Conservation (phyloP, 1,140 invertebrate genomes). For the Drosophila ogumai region DNA sequence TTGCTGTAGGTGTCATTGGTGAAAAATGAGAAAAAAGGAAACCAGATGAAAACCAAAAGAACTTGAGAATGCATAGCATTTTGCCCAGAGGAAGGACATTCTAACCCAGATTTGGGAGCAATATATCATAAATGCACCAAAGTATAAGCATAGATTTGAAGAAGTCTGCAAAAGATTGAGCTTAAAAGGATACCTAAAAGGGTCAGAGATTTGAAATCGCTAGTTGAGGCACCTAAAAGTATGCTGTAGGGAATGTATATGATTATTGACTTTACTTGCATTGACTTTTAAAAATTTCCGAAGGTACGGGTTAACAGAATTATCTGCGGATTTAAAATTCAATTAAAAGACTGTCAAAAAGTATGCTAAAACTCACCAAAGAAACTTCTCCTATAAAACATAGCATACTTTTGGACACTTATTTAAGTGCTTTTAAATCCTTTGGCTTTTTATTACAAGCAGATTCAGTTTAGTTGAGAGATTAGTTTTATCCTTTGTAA, state of each 20-base stretch:
- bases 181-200: not conserved
- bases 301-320: not conserved
- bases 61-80: constrained; percentile 23
- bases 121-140: not conserved
- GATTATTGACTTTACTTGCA: not conserved
- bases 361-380: not conserved
- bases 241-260: not conserved
- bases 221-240: not conserved
- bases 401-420: not conserved
- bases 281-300: no score
- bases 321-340: not conserved
- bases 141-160: constrained; percentile 12
- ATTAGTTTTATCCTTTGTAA: constrained; percentile 24
- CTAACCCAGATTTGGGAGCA: constrained; percentile 13
- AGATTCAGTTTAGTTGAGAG: constrained; percentile 9
- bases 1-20: constrained; percentile 76
- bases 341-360: not conserved
- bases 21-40: constrained; percentile 36
- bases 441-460: no score
- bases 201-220: not conserved
- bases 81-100: constrained; percentile 10
- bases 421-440: not conserved
- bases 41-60: constrained; percentile 17
- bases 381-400: not conserved
- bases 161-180: not conserved